Conservation (phyloP, 2,888 invertebrate species). For the Drosophila limbata region DNA sequence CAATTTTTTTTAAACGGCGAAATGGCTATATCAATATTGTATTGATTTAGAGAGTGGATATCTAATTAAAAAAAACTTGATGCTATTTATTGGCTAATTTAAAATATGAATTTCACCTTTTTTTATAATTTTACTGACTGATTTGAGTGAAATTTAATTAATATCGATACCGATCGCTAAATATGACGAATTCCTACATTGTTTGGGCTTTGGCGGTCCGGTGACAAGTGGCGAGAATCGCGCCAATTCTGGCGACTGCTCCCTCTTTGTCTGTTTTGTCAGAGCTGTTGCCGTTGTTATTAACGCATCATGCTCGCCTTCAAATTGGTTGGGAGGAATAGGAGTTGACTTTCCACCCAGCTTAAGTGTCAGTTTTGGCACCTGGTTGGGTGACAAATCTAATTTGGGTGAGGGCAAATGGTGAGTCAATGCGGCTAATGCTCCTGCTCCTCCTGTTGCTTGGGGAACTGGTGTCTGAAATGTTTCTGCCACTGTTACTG, state of each 20-base stretch:
- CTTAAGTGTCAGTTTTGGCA: conserved; percentile 93
- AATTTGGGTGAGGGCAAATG: conserved; percentile 32
- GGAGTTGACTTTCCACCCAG: conserved; percentile 86
- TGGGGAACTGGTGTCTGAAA: neutral
- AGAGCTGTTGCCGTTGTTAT: neutral
- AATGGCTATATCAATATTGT: neutral
- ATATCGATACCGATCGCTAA: neutral
- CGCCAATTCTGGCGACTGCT: conserved; percentile 92
- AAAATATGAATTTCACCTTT: too few species aligned
- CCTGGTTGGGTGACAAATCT: conserved; percentile 75
- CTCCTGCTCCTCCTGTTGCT: neutral
- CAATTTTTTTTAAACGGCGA: too few species aligned
- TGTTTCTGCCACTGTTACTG: conserved; percentile 6
- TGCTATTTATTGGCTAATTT: neutral
- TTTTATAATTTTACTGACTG: neutral
- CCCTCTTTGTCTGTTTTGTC: conserved; percentile 84
- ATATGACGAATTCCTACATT: conserved; percentile 55
- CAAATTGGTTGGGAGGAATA: conserved; percentile 12
- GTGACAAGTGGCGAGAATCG: conserved; percentile 94
- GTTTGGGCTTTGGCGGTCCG: conserved; percentile 91
- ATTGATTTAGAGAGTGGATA: neutral
- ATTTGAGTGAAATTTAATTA: neutral
- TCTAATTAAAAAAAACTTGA: neutral
- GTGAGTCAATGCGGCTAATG: neutral
- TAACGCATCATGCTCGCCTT: conserved; percentile 27